These are phyloP conservation scores for Martes flavigula DNA, from an alignment of 2,797 vertebrate species.

Conservation along the genomic window DNA sequence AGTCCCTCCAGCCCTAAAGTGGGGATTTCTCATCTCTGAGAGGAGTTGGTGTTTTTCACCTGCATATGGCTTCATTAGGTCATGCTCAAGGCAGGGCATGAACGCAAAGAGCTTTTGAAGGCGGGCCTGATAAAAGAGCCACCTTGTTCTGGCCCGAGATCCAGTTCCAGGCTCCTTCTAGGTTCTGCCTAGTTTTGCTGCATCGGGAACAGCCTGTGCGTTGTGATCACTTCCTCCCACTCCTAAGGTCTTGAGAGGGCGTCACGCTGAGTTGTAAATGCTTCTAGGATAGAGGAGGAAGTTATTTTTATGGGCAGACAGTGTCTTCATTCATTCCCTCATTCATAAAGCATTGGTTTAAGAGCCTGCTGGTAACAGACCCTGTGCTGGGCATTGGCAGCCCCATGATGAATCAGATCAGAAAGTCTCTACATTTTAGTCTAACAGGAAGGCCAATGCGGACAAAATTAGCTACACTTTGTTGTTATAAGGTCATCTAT, in stretches of 20 bases:
- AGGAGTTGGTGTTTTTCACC: neutral
- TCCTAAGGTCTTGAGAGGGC: slow-evolving; percentile 59
- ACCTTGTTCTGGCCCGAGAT: neutral
- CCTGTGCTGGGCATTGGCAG: neutral
- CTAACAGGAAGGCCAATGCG: neutral
- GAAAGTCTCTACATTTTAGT: neutral
- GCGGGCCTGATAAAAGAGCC: neutral
- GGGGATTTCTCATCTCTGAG: neutral
- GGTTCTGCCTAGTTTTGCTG: neutral
- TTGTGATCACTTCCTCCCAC: slow-evolving; percentile 61
- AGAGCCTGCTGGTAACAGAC: neutral
- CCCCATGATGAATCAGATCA: neutral
- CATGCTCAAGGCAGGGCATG: neutral
- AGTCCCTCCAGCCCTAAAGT: neutral
- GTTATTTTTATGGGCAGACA: slow-evolving; percentile 65
- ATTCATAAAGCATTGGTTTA: slow-evolving; percentile 52
- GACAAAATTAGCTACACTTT: neutral
- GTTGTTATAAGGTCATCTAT: neutral
- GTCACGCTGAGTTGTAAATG: slow-evolving; percentile 61
- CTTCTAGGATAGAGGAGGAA: slow-evolving; percentile 48
- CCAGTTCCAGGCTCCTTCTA: neutral
- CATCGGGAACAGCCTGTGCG: slow-evolving; percentile 23
- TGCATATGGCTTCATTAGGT: neutral
- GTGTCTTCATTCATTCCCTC: slow-evolving; percentile 52
- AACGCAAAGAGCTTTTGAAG: neutral